Percentiles rank a stretch among this genome's conserved stretches.
These are phyloP conservation scores for Nycticorax nycticorax DNA, from an alignment of 2,113 vertebrate species.

Conservation along the genomic window DNA sequence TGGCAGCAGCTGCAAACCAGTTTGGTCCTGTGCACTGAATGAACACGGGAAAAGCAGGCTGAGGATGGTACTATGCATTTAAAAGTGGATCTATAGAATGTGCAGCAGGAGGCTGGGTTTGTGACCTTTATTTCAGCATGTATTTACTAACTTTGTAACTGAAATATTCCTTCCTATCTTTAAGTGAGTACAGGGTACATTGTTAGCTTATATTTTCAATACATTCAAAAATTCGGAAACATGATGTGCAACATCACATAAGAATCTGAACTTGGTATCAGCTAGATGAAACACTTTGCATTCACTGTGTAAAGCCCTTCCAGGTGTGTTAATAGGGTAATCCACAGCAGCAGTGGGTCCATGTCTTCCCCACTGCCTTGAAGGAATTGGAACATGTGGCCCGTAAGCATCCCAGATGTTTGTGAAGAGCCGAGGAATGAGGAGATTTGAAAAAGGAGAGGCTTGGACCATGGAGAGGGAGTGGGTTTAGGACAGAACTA, in stretches of 20 bases:
- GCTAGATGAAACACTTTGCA: neutral
- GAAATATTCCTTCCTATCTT: neutral
- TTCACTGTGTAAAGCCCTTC: neutral
- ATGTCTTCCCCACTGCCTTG: neutral
- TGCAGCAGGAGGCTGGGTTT: neutral
- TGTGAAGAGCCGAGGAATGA: neutral
- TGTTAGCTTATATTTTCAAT: neutral
- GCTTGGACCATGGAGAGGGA: neutral
- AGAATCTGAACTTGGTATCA: neutral
- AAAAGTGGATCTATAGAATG: neutral
- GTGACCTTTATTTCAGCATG: neutral
- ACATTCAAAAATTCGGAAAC: neutral
- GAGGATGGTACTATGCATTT: neutral
- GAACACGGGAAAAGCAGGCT: neutral
- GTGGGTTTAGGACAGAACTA: neutral
- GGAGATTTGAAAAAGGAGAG: neutral
- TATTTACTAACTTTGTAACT: neutral
- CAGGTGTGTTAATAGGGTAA: neutral
- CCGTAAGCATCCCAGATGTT: neutral
- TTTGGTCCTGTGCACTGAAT: neutral
- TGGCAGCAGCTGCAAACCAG: neutral
- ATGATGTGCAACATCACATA: fast-evolving
- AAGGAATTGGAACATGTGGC: neutral
- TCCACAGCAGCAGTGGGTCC: neutral
- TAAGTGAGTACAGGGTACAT: neutral